phyloP scores from a whole-genome alignment of 2,797 vertebrate species.

The Galago senegalensis region DNA sequence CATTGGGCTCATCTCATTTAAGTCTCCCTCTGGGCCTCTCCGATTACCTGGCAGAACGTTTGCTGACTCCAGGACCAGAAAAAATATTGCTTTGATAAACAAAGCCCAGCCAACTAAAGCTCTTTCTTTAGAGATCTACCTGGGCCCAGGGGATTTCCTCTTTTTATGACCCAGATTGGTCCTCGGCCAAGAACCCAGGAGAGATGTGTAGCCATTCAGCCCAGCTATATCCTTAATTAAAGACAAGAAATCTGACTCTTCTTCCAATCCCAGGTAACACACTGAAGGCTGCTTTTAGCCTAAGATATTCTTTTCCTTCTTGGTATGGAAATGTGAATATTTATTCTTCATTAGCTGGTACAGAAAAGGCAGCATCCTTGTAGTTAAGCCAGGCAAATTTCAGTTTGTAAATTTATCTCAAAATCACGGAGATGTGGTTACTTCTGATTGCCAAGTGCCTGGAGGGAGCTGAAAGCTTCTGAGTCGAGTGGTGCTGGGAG shows the following conservation, averaged over 20 bases:
- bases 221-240: conserved; percentile 6
- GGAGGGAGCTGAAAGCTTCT: not conserved
- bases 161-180: not conserved
- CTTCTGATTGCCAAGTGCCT: not conserved
- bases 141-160: conserved; percentile 36
- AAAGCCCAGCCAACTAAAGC: conserved; percentile 53
- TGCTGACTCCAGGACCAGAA: conserved; percentile 60
- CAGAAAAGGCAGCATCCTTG: not conserved
- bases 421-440: not conserved
- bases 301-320: not conserved
- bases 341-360: not conserved
- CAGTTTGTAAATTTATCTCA: not conserved
- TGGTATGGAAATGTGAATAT: not conserved
- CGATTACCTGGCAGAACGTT: conserved; percentile 48
- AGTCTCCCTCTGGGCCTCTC: conserved; percentile 52
- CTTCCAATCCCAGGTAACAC: not conserved
- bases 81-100: conserved; percentile 62
- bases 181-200: not conserved
- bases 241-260: conserved; percentile 52
- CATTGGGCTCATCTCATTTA: conserved; percentile 60
- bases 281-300: conserved; percentile 63
- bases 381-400: not conserved
- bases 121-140: conserved; percentile 57
- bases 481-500: not conserved
- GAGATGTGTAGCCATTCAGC: conserved; percentile 35